Base-by-base conservation (phyloP, 2,113 vertebrate genomes). In the Zeus faber region DNA sequence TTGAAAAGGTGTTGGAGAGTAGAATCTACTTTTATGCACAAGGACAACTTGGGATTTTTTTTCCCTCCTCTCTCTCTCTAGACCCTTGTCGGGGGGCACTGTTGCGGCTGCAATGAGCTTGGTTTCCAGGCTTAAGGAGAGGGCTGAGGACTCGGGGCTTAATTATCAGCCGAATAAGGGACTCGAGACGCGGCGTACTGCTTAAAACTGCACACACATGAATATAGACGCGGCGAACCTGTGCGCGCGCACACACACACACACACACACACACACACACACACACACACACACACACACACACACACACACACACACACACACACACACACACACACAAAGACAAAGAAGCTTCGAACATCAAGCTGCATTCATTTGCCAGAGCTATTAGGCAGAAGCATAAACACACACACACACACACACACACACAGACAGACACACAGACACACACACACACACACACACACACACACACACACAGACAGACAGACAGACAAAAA, bases 1-100 rank as follows among this genome's bases (percentile, higher is more conserved):
- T 98, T 99, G 96, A 98, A 98, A 99, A 98, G 95, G 96, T 99
- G 96, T 99, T 97, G 93, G 95, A 97, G 95, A 96, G 95, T 92
- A 98, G 94, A 97, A 96, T 99, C 93, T 98, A 97, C 96, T 98
- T 98, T 96, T 96, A 98, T 99, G 94, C 93, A 96, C 93, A 98
- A 98, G 96, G 95, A 99, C 94, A 98, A 98, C 93, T 97, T 96
- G 93, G 94, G 93, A 92, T 94, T 95, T 96, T 93, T 93, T 58
- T 80, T 68, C 67, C 62, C 65, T 50, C 54, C 54, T 9, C 31
- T 33, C 31, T 33, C 31, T 33, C 26, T 50, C 57, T 41, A 62
- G 27, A 29, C 4, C 63, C 59, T 70, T 64, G 65, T 74, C 72
- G 90, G 92, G 90, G 91, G 92, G 93, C 92, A 94, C 91, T 94